Conservation (phyloP, 2,888 invertebrate genomes). For the Melangyna quadrimaculata region DNA sequence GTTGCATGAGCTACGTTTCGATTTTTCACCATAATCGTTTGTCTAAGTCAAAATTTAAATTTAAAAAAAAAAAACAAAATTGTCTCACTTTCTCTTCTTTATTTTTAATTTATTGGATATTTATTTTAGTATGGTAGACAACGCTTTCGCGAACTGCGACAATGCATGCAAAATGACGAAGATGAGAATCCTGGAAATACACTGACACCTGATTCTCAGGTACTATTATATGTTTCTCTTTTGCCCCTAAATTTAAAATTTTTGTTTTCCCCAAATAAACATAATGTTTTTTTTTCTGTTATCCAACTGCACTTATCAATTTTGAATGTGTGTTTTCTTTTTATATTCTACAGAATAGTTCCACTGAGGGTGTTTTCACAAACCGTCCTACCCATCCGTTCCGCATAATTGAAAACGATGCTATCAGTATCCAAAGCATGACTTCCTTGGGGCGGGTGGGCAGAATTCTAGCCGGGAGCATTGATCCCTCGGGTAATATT, state of each 20-base stretch:
- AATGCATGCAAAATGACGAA: constrained; percentile 93
- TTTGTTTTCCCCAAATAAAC: background rate
- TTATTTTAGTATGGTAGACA: constrained; percentile 83
- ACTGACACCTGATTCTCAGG: constrained; percentile 89
- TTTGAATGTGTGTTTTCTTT: constrained; percentile 3
- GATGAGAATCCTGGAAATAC: constrained; percentile 87
- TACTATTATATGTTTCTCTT: constrained; percentile 74
- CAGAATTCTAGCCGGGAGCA: constrained; percentile 87
- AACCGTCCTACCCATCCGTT: constrained; percentile 89
- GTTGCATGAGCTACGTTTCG: constrained; percentile 41
- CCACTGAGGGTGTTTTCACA: constrained; percentile 89
- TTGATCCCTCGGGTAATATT: constrained; percentile 83
- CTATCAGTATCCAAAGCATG: constrained; percentile 93
- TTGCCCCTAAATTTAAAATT: constrained; percentile 6
- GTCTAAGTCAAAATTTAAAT: constrained; percentile 17
- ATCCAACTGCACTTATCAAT: background rate
- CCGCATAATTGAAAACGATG: constrained; percentile 93
- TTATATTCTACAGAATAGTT: constrained; percentile 81
- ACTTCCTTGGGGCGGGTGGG: constrained; percentile 93
- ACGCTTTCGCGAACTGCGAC: constrained; percentile 91
- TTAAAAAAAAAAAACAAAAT: constrained; percentile 52
- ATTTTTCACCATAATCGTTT: background rate
- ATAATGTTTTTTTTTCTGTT: background rate
- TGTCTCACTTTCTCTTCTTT: constrained; percentile 63
- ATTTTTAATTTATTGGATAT: constrained; percentile 66